Evolutionary conservation across 2,888 invertebrate genomes (phyloP), one percentile per base, ranked within the genome.

Genomic region (Laspeyria flexula): DNA sequence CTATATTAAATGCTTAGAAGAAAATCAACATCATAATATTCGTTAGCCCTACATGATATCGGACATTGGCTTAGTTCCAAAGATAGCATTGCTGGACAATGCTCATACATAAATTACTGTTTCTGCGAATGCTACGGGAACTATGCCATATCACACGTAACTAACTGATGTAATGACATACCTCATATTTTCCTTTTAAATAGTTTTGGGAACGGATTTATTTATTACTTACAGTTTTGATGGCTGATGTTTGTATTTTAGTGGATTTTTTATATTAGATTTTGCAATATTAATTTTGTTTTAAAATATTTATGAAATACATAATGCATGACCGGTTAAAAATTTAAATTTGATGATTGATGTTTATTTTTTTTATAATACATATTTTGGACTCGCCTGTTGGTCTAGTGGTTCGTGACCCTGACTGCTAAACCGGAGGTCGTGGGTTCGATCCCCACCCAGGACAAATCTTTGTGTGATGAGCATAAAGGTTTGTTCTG

Each of bases 101-200:
- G 71, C 63, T 77, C 74, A 71, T 79, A 76, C 76, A 83, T 83
- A 82, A 83, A 82, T 82, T 81, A 78, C 71, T 57, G 70, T 77
- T 78, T 73, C 72, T 69, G 75, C 71, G 70, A 79, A 73, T 75
- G 77, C 67, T 61, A 46, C 49, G 71, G 76, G 69, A 71, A 73
- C 71, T 33, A 21, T 73, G 73, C 71, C 76, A 73, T 76, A 62
- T 72, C 68, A 55, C 52, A 56, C 33, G 13, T 61, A 34, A 25
- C 33, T 30, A 4, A 16, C 18, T 25, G 13, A 33, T 1, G 25
- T 38, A n/a, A 25, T 21, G 1, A 13, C n/a, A 42, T 31, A 39
- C 43, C 38, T 33, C 13, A 33, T 18, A 21, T 23, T 9, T 13
- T 31, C 15, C 21, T 12, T 43, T 21, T 38, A 18, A 10, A 13